A percentile compares a stretch with the other conserved stretches of the same genome.
Evolutionary conservation across 1,140 invertebrate genomes (phyloP).

Genomic region (Halesus radiatus): DNA sequence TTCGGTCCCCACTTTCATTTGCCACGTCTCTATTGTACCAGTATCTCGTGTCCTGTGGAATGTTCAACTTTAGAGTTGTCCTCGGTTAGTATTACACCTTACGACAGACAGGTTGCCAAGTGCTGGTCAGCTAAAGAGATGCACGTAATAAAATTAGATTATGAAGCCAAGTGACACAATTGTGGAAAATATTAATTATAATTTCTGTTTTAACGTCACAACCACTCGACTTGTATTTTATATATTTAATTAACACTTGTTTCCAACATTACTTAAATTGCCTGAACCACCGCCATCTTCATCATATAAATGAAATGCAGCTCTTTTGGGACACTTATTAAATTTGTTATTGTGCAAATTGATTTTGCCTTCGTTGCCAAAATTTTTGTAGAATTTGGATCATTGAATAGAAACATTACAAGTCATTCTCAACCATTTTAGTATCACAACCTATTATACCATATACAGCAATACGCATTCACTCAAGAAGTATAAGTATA

Average conservation of each 20-base stretch:
- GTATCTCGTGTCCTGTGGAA: no score
- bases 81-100: no score
- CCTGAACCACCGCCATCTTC: no score
- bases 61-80: no score
- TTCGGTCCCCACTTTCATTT: no score
- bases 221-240: background rate
- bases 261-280: background rate
- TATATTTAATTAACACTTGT: background rate
- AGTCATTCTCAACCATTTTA: background rate
- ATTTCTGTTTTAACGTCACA: background rate
- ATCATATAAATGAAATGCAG: background rate
- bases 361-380: background rate
- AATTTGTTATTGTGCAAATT: constrained; percentile 19
- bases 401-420: background rate
- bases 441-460: background rate
- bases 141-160: no score
- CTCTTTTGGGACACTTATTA: constrained; percentile 1
- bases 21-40: no score
- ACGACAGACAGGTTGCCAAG: no score
- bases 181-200: background rate
- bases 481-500: no score
- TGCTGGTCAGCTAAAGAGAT: no score
- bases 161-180: no score
- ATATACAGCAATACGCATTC: background rate
- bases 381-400: constrained; percentile 10